Conservation (phyloP, 2,888 invertebrate species). For the Sminthurides aquaticus region DNA sequence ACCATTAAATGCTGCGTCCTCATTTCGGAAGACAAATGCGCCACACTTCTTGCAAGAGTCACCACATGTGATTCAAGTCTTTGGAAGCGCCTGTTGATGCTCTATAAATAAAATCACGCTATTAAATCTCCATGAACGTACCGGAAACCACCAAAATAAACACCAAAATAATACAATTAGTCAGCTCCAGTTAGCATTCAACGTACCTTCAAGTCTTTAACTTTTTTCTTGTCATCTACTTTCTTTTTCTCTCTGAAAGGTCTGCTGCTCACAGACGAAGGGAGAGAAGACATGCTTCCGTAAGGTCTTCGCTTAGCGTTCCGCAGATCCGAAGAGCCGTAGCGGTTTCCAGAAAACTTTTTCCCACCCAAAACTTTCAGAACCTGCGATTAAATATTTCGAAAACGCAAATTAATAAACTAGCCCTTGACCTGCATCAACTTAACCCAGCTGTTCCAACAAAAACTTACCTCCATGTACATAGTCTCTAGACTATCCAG, state of each 20-base stretch:
- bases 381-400: conserved; percentile 51
- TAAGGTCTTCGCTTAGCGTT: conserved; percentile 56
- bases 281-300: conserved; percentile 74
- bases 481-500: conserved; percentile 74
- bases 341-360: conserved; percentile 49
- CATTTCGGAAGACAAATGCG: conserved; percentile 85
- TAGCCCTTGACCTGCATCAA: no score
- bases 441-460: no score
- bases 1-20: conserved; percentile 79
- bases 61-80: conserved; percentile 84
- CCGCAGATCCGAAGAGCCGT: conserved; percentile 53
- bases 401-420: conserved; percentile 21
- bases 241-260: conserved; percentile 61
- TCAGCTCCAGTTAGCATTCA: background rate
- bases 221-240: conserved; percentile 68
- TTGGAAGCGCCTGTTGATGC: conserved; percentile 79
- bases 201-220: conserved; percentile 60
- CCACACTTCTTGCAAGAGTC: conserved; percentile 79
- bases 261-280: conserved; percentile 71
- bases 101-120: conserved; percentile 50
- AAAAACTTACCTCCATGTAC: conserved; percentile 79
- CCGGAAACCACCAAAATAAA: no score
- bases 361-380: conserved; percentile 58
- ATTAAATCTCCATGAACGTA: no score
- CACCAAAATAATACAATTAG: background rate